These are phyloP conservation scores for Andrena haemorrhoa DNA, from an alignment of 2,888 invertebrate genomes.

Conservation along the genomic window DNA sequence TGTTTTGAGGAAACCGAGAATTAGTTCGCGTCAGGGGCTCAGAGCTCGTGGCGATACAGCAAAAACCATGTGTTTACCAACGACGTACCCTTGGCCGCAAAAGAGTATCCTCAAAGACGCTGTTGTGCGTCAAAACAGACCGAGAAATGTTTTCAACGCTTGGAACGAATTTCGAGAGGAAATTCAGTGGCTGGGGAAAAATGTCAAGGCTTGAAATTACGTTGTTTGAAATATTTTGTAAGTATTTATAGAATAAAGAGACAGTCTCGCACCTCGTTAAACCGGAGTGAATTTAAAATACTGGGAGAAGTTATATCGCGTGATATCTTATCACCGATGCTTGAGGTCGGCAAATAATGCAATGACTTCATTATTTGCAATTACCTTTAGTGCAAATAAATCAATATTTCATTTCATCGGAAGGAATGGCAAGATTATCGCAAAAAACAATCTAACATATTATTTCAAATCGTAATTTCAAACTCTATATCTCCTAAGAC, in stretches of 20 bases:
- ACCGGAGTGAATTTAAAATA: no score
- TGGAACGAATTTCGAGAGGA: neutral
- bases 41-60: neutral
- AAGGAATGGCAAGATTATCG: neutral
- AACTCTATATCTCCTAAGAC: neutral
- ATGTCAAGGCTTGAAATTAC: no score
- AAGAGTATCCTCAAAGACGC: slow-evolving; percentile 19
- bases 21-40: slow-evolving; percentile 2
- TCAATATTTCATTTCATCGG: no score
- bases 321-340: no score
- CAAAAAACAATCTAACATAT: no score
- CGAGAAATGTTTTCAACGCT: neutral
- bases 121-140: slow-evolving; percentile 1
- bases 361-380: no score
- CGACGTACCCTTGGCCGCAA: slow-evolving; percentile 44
- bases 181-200: neutral
- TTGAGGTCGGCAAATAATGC: no score
- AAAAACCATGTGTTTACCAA: slow-evolving; percentile 51
- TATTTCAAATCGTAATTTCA: neutral
- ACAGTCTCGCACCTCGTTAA: neutral
- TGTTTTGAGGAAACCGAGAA: slow-evolving; percentile 53
- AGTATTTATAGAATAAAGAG: neutral
- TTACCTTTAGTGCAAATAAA: no score
- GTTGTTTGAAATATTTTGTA: no score
- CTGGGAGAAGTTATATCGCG: no score